phyloP scores from a whole-genome alignment of 1,140 invertebrate genomes.

The Psilanteris sp. region DNA sequence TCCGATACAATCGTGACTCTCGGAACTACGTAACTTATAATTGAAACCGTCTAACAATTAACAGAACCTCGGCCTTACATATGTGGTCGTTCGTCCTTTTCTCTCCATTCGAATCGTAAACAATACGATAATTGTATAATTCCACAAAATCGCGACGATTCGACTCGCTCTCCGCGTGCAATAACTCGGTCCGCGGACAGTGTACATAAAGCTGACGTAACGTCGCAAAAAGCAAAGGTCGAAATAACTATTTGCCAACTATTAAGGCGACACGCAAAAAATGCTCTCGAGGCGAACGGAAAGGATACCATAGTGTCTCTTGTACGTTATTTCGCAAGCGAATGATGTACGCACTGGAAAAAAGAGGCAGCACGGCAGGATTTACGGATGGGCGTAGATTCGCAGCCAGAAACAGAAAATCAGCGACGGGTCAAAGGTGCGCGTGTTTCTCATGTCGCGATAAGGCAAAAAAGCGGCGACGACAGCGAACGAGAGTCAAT shows the following conservation, averaged over 20 bases:
- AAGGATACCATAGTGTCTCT: constrained; percentile 33
- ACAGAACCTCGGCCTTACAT: too few species aligned
- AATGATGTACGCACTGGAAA: constrained; percentile 50
- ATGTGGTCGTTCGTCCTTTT: too few species aligned
- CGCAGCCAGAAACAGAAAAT: constrained; percentile 59
- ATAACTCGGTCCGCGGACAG: constrained; percentile 10
- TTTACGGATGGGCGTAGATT: constrained; percentile 57
- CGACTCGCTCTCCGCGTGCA: constrained; percentile 2
- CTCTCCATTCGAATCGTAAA: too few species aligned
- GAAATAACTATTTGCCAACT: constrained; percentile 47
- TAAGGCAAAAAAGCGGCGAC: constrained; percentile 61
- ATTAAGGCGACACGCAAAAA: constrained; percentile 20
- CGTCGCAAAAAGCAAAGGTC: constrained; percentile 41
- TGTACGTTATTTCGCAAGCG: constrained; percentile 40
- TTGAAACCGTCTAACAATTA: too few species aligned
- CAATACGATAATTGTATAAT: too few species aligned
- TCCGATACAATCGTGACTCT: too few species aligned
- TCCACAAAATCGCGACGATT: too few species aligned
- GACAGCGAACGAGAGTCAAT: constrained; percentile 69
- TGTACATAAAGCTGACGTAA: constrained; percentile 49
- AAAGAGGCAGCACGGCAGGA: constrained; percentile 46
- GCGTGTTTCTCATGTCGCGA: constrained; percentile 59
- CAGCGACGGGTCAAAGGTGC: constrained; percentile 60
- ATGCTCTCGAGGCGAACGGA: constrained; percentile 24
- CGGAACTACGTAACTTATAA: too few species aligned